Evolutionary conservation across 1,140 invertebrate species (phyloP).

Genomic region (Drosophila repleta): DNA sequence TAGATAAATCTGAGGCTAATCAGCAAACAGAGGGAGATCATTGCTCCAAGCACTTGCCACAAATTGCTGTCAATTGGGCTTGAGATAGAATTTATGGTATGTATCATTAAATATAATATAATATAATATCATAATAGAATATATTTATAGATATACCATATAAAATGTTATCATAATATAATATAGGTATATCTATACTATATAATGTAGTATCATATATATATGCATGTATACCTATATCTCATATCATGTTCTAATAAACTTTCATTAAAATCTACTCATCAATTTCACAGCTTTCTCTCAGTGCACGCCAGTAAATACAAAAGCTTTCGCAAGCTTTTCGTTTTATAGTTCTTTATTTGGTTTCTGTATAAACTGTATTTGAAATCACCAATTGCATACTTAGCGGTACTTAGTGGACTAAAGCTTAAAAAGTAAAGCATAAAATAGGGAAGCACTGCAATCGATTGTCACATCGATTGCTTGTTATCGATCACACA

Average conservation of each 20-base stretch:
- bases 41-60: slow-evolving; percentile 9
- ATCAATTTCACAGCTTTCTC: background rate
- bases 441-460: slow-evolving; percentile 65
- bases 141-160: background rate
- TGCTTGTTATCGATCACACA: slow-evolving; percentile 37
- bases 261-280: no score
- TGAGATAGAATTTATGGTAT: no score
- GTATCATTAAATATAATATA: no score
- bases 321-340: slow-evolving; percentile 7
- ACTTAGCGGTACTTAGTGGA: slow-evolving; percentile 39
- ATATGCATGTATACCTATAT: no score
- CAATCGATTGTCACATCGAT: slow-evolving; percentile 5
- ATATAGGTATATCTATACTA: background rate
- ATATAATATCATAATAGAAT: background rate
- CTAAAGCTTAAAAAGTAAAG: slow-evolving; percentile 42
- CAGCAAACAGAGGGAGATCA: slow-evolving; percentile 13
- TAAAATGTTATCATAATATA: background rate
- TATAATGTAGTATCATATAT: background rate
- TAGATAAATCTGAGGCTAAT: slow-evolving; percentile 15
- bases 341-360: slow-evolving; percentile 1
- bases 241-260: no score
- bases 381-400: slow-evolving; percentile 46
- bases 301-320: slow-evolving; percentile 1
- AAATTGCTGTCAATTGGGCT: slow-evolving; percentile 1
- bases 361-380: slow-evolving; percentile 36